These are phyloP conservation scores for Eumaeus atala DNA, from an alignment of 1,140 invertebrate species.

Conservation along the genomic window DNA sequence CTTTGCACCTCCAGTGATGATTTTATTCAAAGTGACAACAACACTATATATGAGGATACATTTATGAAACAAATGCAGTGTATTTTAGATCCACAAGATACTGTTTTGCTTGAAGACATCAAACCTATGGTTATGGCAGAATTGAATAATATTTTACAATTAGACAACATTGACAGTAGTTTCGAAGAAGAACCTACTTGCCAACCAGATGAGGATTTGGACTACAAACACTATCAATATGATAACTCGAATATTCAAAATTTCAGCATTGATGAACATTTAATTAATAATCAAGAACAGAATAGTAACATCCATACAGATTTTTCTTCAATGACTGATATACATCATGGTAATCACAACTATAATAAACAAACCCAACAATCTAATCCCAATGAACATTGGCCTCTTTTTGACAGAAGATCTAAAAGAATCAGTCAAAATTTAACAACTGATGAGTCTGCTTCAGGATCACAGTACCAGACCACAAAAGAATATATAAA, in stretches of 20 bases:
- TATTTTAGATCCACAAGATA: slow-evolving; percentile 64
- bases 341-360: slow-evolving; percentile 17
- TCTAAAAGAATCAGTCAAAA: slow-evolving; percentile 32
- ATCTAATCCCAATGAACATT: slow-evolving; percentile 18
- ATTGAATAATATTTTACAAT: slow-evolving; percentile 52
- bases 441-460: slow-evolving; percentile 22
- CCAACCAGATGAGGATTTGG: not conserved
- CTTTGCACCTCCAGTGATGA: slow-evolving; percentile 47
- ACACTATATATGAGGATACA: slow-evolving; percentile 67
- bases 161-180: slow-evolving; percentile 46
- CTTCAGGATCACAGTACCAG: slow-evolving; percentile 20
- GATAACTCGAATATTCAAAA: not conserved
- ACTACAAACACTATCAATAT: not conserved
- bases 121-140: slow-evolving; percentile 66
- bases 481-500: not conserved
- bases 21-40: slow-evolving; percentile 58
- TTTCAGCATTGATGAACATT: not conserved
- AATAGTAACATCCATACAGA: not conserved
- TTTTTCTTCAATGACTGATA: slow-evolving; percentile 1
- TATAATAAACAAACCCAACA: not conserved
- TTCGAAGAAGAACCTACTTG: slow-evolving; percentile 13
- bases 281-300: too few species aligned
- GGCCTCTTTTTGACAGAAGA: slow-evolving; percentile 39
- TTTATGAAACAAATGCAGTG: slow-evolving; percentile 70
- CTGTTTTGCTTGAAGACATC: slow-evolving; percentile 59